phyloP scores from a whole-genome alignment of 1,140 invertebrate species.

The Matsumurasca onukii region DNA sequence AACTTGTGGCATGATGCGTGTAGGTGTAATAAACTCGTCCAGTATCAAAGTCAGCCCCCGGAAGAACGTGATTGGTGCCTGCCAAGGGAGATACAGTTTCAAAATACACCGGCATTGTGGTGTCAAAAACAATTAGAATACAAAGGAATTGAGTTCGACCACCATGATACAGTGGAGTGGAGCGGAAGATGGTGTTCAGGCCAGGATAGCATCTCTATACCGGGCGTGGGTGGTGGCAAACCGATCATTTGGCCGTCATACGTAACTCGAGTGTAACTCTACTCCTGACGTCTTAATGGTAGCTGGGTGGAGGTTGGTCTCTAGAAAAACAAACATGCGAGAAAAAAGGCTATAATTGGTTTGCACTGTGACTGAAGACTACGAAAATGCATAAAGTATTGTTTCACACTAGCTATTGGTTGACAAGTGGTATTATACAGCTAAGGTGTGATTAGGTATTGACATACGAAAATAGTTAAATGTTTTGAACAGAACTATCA shows the following conservation, averaged over 20 bases:
- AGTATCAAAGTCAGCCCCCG: not conserved
- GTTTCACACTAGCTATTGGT: too few species aligned
- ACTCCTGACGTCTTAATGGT: not conserved
- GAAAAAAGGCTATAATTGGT: too few species aligned
- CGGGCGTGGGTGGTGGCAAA: not conserved
- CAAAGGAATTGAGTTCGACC: conserved; percentile 24
- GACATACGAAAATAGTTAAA: too few species aligned
- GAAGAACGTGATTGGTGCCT: conserved; percentile 18
- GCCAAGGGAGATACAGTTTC: not conserved
- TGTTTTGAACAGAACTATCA: too few species aligned
- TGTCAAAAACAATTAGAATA: conserved; percentile 20
- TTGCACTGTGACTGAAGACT: too few species aligned
- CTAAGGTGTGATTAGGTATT: too few species aligned
- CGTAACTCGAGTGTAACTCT: not conserved
- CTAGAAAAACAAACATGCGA: too few species aligned
- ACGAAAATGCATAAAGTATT: too few species aligned
- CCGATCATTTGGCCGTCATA: not conserved
- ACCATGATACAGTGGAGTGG: not conserved
- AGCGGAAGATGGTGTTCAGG: not conserved
- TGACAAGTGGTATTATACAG: too few species aligned
- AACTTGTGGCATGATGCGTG: not conserved
- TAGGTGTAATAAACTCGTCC: conserved; percentile 18
- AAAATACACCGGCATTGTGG: conserved; percentile 13
- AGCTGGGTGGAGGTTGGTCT: too few species aligned
- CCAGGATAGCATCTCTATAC: conserved; percentile 3